These are phyloP conservation scores for Euura saliciscinereae DNA, from an alignment of 1,140 invertebrate species.

Conservation along the genomic window DNA sequence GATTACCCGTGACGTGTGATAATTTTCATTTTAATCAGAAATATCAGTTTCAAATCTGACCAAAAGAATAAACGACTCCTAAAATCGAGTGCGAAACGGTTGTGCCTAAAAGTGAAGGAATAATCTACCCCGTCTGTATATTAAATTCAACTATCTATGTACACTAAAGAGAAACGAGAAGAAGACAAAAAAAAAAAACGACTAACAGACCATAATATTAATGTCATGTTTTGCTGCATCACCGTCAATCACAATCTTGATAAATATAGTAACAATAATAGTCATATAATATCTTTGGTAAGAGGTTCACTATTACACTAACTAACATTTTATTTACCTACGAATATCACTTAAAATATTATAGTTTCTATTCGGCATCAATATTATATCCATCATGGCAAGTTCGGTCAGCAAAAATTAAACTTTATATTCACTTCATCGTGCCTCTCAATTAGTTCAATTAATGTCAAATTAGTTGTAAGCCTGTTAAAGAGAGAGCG, in stretches of 20 bases:
- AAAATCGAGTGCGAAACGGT: not conserved
- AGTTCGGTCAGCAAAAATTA: not conserved
- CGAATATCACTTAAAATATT: conserved; percentile 9
- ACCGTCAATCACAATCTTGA: conserved; percentile 22
- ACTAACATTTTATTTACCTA: conserved; percentile 8
- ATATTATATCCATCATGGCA: not conserved
- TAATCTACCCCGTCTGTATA: not conserved
- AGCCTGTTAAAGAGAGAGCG: no score
- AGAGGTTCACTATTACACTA: conserved; percentile 22
- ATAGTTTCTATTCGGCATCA: not conserved
- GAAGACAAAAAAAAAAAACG: not conserved
- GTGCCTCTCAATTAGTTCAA: no score
- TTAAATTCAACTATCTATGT: conserved; percentile 19
- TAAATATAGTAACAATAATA: conserved; percentile 14
- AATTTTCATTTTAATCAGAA: not conserved
- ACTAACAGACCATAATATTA: conserved; percentile 17
- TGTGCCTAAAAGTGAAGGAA: not conserved
- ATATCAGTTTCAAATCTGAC: not conserved
- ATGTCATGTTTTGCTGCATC: conserved; percentile 24
- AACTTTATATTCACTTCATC: no score
- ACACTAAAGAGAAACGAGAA: conserved; percentile 19
- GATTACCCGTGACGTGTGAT: not conserved
- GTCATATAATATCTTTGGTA: conserved; percentile 41
- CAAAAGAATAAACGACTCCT: not conserved
- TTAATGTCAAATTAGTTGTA: no score